Conservation (phyloP, 2,888 invertebrate species). For the Drosophila fungiperda region DNA sequence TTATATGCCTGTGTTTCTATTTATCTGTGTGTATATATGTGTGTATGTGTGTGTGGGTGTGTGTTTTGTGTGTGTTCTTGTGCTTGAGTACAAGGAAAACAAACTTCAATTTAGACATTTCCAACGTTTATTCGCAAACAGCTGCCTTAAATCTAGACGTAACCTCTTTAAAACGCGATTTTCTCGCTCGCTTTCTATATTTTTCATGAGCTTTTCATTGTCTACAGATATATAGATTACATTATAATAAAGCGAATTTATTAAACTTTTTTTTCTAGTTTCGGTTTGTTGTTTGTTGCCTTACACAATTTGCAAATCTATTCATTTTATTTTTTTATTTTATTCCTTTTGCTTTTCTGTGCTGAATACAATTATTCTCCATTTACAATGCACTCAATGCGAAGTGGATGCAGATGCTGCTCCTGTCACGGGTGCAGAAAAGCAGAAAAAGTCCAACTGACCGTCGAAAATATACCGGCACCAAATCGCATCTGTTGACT, state of each 20-base stretch:
- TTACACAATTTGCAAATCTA: constrained; percentile 67
- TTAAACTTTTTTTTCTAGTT: constrained; percentile 20
- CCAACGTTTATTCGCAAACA: constrained; percentile 76
- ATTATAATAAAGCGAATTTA: constrained; percentile 59
- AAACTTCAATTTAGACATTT: constrained; percentile 51
- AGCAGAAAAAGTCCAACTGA: constrained; percentile 15
- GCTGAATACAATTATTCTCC: constrained; percentile 77
- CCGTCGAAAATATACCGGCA: constrained; percentile 40
- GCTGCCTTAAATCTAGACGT: constrained; percentile 63
- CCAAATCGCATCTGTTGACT: constrained; percentile 2
- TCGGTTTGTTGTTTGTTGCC: constrained; percentile 34
- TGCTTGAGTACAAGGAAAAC: constrained; percentile 14
- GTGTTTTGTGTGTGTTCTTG: constrained; percentile 2
- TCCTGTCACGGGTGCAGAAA: constrained; percentile 4
- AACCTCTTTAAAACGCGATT: constrained; percentile 54
- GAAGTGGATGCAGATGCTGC: constrained; percentile 43
- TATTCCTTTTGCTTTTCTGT: constrained; percentile 8
- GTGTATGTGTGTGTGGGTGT: constrained; percentile 2
- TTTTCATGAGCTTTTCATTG: constrained; percentile 20
- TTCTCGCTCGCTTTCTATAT: constrained; percentile 13
- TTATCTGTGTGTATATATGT: constrained; percentile 1
- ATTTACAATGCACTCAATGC: constrained; percentile 78
- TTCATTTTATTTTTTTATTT: constrained; percentile 39
- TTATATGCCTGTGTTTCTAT: constrained; percentile 9
- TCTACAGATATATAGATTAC: constrained; percentile 29